Evolutionary conservation across 2,113 vertebrate species (phyloP), one percentile per base, ranked within the genome.

Genomic region (Corynorhinus townsendii): DNA sequence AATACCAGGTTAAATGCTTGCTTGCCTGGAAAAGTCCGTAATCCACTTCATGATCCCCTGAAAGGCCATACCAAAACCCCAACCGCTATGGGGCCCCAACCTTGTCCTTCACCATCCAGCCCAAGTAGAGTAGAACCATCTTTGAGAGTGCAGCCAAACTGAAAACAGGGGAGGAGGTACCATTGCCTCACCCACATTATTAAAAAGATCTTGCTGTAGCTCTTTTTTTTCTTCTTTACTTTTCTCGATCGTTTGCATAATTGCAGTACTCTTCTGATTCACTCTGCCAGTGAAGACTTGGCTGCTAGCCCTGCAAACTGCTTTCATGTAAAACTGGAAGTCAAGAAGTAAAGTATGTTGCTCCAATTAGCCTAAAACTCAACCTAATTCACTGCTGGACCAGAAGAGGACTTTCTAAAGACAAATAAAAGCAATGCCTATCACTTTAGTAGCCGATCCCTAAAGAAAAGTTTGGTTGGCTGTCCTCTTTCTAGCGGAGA

Each of bases 181-280:
- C 45, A 56, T 10, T 22, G 33, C n/a, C 40, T 24, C 66, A 66
- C 52, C 28, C 69, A 85, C 90, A 52, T 49, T 15, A 86, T 54
- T 59, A 71, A 90, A 28, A 64, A 59, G 33, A 14, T 54, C 54
- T 94, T 35, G 66, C 24, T 85, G 62, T 28, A 38, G 35, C 64
- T 22, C 69, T 87, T 79, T 0, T 38, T 90, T 76, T 76, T 11
- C 52, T 24, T 52, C 35, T 45, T 77, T n/a, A 43, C 35, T 38
- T 88, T 89, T 95, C 62, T 93, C 69, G 40, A 52, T 93, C 72
- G 71, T 96, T 95, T 96, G 79, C 76, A 89, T 93, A 93, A 90
- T 80, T 93, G 72, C 68, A 79, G 35, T 40, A 59, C 35, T 95
- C 68, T 49, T 92, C 38, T 82, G 85, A 95, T 79, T 88, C 83